Evolutionary conservation across 2,113 vertebrate species (phyloP).

Genomic region (Tretioscincus oriximinensis): DNA sequence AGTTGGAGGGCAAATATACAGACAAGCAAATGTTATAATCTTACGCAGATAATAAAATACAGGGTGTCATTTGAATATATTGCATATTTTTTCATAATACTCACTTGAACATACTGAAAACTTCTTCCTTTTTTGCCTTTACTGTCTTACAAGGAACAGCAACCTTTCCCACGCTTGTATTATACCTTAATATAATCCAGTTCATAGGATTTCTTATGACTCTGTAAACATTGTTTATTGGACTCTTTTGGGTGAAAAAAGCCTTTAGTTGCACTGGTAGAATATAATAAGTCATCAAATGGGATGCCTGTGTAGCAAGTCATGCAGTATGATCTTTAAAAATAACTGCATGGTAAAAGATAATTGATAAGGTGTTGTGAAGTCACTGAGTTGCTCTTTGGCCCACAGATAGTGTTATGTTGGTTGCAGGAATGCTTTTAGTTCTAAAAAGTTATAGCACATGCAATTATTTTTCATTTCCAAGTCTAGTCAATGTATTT

Average conservation of each 20-base stretch:
- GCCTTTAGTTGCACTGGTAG: background rate
- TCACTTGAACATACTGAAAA: background rate
- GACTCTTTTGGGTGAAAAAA: background rate
- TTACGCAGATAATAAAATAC: background rate
- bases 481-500: background rate
- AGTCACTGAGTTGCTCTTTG: background rate
- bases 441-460: background rate
- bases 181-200: slow-evolving; percentile 10
- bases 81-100: background rate
- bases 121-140: background rate
- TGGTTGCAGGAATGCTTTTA: background rate
- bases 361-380: slow-evolving; percentile 29
- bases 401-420: background rate
- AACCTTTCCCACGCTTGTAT: background rate
- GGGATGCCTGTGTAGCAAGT: background rate
- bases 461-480: background rate
- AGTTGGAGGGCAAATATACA: slow-evolving; percentile 11
- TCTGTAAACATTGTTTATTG: slow-evolving; percentile 15
- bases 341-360: slow-evolving; percentile 23
- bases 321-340: slow-evolving; percentile 15
- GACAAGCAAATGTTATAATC: slow-evolving; percentile 25
- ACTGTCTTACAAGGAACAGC: slow-evolving; percentile 7
- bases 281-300: slow-evolving; percentile 14
- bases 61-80: slow-evolving; percentile 25
- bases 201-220: background rate